Evolutionary conservation across 2,888 invertebrate species (phyloP).

Genomic region (Epirrhoe tristata): DNA sequence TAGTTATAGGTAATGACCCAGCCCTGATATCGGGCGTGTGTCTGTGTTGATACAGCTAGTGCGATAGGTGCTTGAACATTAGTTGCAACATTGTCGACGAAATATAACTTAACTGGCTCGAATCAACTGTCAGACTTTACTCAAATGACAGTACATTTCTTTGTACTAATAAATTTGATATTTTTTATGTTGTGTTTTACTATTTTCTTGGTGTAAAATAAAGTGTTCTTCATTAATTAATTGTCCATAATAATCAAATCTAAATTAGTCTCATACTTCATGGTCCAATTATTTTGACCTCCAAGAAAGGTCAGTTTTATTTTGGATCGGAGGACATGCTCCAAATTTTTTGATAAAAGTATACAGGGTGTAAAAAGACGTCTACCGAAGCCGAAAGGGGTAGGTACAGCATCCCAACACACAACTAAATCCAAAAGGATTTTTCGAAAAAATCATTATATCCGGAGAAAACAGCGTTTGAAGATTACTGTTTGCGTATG

Average conservation of each 20-base stretch:
- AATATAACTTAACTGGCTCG: not conserved
- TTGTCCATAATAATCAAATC: not conserved
- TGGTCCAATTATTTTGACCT: not conserved
- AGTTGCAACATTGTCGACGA: slow-evolving; percentile 19
- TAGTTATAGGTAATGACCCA: slow-evolving; percentile 48
- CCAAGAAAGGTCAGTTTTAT: not conserved
- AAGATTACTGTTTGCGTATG: no score
- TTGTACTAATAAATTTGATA: not conserved
- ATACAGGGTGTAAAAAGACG: no score
- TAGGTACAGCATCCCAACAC: no score
- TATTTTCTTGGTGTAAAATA: no score
- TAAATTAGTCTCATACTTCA: not conserved
- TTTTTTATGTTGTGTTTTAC: no score
- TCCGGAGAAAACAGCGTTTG: no score
- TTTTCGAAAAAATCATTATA: no score
- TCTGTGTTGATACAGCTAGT: slow-evolving; percentile 13
- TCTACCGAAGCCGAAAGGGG: no score
- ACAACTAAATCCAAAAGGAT: no score
- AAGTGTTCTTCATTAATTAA: no score
- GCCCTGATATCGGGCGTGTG: slow-evolving; percentile 42
- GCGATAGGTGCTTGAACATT: not conserved
- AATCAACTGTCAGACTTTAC: not conserved
- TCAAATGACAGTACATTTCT: not conserved
- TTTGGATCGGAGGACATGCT: not conserved
- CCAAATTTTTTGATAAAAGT: not conserved